Percentiles rank a stretch among this genome's conserved stretches.
Conservation (phyloP, 2,888 invertebrate species). For the Xestia ashworthii region DNA sequence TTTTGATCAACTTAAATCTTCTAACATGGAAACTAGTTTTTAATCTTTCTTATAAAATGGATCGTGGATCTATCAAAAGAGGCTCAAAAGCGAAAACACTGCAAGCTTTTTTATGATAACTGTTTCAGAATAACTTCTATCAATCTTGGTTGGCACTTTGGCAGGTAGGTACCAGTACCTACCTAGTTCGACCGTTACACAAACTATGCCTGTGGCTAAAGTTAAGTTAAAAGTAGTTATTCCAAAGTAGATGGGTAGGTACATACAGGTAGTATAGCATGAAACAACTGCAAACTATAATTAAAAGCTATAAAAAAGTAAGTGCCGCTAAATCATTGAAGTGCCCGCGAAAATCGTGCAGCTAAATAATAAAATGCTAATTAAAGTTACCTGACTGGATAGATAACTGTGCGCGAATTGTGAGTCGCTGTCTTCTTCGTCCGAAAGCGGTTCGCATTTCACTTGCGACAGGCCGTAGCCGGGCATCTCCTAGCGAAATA, state of each 20-base stretch:
- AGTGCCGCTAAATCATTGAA: slow-evolving; percentile 25
- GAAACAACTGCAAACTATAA: slow-evolving; percentile 26
- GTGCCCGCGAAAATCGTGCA: slow-evolving; percentile 38
- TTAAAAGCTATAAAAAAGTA: slow-evolving; percentile 25
- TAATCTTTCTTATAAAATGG: too few relatives aligned
- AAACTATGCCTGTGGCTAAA: neutral
- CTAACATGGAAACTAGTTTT: neutral
- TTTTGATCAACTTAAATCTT: slow-evolving; percentile 24
- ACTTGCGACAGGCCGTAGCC: slow-evolving; percentile 77
- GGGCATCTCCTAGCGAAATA: slow-evolving; percentile 81
- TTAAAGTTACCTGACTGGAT: slow-evolving; percentile 75
- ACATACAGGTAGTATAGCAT: too few relatives aligned
- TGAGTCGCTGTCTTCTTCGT: slow-evolving; percentile 81
- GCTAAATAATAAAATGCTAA: slow-evolving; percentile 48
- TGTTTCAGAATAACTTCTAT: neutral
- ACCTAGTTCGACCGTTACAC: neutral
- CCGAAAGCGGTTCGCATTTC: slow-evolving; percentile 85
- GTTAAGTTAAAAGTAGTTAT: neutral
- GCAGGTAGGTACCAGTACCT: neutral
- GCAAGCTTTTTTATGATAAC: neutral
- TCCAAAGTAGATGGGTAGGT: neutral
- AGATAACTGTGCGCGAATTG: slow-evolving; percentile 77
- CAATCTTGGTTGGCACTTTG: neutral
- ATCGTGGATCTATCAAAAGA: neutral
- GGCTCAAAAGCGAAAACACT: neutral